Conservation (phyloP, 2,113 vertebrate genomes). For the Paradisaea rubra region DNA sequence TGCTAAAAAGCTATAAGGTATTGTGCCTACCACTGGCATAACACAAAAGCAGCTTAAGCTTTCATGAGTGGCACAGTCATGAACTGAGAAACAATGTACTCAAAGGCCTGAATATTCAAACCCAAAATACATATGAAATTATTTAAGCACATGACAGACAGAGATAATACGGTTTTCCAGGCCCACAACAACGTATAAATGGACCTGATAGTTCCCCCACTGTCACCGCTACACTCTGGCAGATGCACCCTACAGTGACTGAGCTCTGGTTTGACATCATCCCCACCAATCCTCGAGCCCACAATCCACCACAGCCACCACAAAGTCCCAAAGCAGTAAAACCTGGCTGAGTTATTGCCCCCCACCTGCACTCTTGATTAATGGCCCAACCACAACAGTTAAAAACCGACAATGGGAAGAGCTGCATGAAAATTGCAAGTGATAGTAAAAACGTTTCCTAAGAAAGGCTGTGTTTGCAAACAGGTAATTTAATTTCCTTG, state of each 20-base stretch:
- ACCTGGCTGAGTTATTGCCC: background rate
- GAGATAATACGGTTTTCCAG: background rate
- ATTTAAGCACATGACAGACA: background rate
- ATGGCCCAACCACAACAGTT: background rate
- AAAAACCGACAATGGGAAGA: background rate
- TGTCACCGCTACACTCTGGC: background rate
- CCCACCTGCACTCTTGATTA: background rate
- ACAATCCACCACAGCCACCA: background rate
- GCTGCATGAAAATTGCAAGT: background rate
- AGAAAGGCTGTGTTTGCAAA: conserved; percentile 16
- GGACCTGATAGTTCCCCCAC: background rate
- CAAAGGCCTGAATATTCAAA: background rate
- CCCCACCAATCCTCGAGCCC: background rate
- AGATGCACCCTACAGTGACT: background rate
- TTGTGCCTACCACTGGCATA: background rate
- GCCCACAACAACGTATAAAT: background rate
- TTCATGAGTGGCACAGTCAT: no score
- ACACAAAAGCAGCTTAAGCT: background rate
- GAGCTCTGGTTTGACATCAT: background rate
- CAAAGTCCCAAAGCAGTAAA: background rate
- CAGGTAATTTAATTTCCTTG: conserved; percentile 49
- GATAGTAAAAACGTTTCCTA: conserved; percentile 1
- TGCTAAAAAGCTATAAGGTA: background rate
- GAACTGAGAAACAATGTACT: background rate
- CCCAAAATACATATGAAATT: background rate